phyloP scores from a whole-genome alignment of 2,797 vertebrate species.

The Rhinoraja longicauda region DNA sequence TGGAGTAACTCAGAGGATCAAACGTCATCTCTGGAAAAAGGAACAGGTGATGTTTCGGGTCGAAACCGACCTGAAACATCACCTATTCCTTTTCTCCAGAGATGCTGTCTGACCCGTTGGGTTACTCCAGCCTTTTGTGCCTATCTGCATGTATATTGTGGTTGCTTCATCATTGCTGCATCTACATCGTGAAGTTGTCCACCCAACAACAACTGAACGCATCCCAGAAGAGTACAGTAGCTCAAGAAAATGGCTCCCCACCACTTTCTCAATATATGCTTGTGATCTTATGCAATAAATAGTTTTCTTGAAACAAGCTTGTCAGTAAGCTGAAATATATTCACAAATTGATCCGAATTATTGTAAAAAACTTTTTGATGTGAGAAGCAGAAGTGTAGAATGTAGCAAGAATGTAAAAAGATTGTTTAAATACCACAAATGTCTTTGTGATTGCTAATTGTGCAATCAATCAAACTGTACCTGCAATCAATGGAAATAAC shows the following conservation, averaged over 20 bases:
- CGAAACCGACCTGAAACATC: too few relatives aligned
- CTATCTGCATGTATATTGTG: neutral
- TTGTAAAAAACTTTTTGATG: neutral
- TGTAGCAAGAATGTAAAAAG: neutral
- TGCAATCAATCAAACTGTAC: neutral
- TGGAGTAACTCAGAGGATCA: too few relatives aligned
- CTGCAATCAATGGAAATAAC: slow-evolving; percentile 3
- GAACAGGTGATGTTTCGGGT: too few relatives aligned
- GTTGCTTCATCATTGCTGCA: neutral
- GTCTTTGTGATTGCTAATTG: neutral
- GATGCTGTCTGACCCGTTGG: too few relatives aligned
- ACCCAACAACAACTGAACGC: neutral
- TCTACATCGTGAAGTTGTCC: neutral
- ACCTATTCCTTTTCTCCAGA: too few relatives aligned
- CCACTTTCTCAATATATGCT: neutral
- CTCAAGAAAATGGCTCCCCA: neutral
- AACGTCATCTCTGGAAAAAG: too few relatives aligned
- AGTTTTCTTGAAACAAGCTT: neutral
- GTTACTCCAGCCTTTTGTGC: too few relatives aligned
- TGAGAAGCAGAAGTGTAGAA: neutral
- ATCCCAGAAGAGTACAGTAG: neutral
- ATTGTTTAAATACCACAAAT: neutral
- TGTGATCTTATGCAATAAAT: neutral
- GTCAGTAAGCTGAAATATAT: neutral
- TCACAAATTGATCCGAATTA: neutral